These are phyloP conservation scores for Tenthredo amoena DNA, from an alignment of 2,888 invertebrate genomes.

Conservation along the genomic window DNA sequence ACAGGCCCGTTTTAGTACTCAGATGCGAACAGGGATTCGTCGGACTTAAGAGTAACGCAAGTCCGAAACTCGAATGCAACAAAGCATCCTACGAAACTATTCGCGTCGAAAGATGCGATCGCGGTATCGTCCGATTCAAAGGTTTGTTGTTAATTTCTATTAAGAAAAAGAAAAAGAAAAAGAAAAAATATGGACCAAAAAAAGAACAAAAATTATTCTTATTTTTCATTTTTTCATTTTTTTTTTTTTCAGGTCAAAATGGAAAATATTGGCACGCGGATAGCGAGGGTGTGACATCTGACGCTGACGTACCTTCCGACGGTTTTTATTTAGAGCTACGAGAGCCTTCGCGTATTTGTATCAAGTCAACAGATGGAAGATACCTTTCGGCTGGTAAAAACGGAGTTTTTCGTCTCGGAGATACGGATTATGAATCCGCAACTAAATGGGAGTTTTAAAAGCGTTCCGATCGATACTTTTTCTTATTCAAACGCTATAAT, in stretches of 20 bases:
- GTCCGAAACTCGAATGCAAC: conserved; percentile 94
- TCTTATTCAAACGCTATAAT: background rate
- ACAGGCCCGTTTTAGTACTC: conserved; percentile 95
- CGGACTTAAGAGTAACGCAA: conserved; percentile 90
- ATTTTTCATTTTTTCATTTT: conserved; percentile 12
- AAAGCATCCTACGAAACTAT: conserved; percentile 97
- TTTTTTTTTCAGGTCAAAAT: conserved; percentile 85
- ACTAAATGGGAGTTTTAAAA: conserved; percentile 96
- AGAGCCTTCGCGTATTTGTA: conserved; percentile 95
- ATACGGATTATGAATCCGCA: conserved; percentile 87
- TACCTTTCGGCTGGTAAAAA: conserved; percentile 95
- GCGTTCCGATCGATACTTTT: background rate
- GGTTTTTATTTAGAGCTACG: conserved; percentile 96
- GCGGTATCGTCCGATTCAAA: conserved; percentile 95
- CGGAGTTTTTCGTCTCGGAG: conserved; percentile 92
- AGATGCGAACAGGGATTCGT: conserved; percentile 98
- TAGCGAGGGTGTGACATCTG: conserved; percentile 92
- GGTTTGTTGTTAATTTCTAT: conserved; percentile 79
- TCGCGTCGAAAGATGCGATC: conserved; percentile 92
- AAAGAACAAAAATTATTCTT: background rate
- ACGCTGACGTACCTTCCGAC: conserved; percentile 88
- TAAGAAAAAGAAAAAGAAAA: background rate
- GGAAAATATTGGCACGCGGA: conserved; percentile 97
- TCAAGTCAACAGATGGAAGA: conserved; percentile 87
- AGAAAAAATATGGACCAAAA: background rate